Conservation (phyloP, 2,113 vertebrate genomes). For the Sapayoa aenigma region DNA sequence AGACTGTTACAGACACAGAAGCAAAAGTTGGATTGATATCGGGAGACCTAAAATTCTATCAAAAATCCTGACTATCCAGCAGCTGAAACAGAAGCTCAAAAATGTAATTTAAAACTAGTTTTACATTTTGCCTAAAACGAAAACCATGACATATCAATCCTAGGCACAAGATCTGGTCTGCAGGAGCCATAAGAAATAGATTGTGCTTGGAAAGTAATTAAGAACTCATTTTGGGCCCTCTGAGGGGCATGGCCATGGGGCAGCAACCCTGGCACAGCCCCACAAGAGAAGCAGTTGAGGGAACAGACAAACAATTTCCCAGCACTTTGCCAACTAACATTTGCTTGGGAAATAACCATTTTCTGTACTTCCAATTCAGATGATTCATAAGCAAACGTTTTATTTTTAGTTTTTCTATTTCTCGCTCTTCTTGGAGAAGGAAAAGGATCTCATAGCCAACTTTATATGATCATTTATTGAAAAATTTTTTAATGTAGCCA, state of each 20-base stretch:
- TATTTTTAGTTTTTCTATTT: conserved; percentile 16
- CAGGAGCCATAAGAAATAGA: background rate
- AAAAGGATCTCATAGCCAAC: background rate
- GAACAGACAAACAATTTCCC: background rate
- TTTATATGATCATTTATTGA: background rate
- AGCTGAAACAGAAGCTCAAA: background rate
- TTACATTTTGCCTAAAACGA: background rate
- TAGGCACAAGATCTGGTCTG: background rate
- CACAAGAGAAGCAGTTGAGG: rapidly evolving
- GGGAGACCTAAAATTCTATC: background rate
- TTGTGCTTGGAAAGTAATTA: background rate
- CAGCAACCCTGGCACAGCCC: background rate
- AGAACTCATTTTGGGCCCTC: background rate
- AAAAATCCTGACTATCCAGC: background rate
- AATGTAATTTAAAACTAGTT: background rate
- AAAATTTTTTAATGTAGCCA: background rate
- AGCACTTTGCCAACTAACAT: background rate
- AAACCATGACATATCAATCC: background rate
- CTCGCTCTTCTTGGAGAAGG: background rate
- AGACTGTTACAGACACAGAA: background rate
- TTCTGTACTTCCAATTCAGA: background rate
- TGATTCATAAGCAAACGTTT: background rate
- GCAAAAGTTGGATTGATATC: background rate
- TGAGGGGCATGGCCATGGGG: rapidly evolving
- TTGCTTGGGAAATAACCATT: background rate